phyloP scores from a whole-genome alignment of 1,140 invertebrate genomes.

The Ptiloglossa arizonensis region DNA sequence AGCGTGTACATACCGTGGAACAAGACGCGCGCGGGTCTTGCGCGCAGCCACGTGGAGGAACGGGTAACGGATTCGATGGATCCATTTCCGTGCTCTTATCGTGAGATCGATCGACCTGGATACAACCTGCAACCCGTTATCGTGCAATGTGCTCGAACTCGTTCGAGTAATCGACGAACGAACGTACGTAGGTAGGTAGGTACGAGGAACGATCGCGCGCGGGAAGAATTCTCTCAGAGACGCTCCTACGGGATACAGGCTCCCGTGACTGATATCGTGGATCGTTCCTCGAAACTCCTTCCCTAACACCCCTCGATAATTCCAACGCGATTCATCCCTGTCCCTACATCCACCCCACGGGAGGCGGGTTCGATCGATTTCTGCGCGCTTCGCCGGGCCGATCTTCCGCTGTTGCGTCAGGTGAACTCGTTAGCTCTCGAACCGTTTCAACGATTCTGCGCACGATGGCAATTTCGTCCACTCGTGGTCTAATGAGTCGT shows the following conservation, averaged over 20 bases:
- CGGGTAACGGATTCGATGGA: constrained; percentile 45
- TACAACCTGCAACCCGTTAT: too few species aligned
- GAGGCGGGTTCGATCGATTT: background rate
- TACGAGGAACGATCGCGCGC: too few species aligned
- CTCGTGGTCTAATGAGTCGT: background rate
- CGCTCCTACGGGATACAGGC: constrained; percentile 23
- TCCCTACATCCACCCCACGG: background rate
- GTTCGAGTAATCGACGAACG: constrained; percentile 30
- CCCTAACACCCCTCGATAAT: background rate
- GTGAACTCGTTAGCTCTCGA: background rate
- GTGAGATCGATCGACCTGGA: constrained; percentile 47
- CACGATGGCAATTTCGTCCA: background rate
- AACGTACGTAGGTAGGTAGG: too few species aligned
- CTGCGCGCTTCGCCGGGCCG: too few species aligned
- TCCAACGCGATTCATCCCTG: background rate
- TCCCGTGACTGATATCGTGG: constrained; percentile 24
- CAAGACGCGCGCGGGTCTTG: constrained; percentile 33
- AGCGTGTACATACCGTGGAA: background rate
- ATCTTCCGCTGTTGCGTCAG: too few species aligned
- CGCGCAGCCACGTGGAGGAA: constrained; percentile 46
- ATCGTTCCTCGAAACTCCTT: constrained; percentile 2
- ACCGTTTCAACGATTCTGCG: constrained; percentile 1
- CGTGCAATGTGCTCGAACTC: constrained; percentile 46
- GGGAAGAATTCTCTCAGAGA: too few species aligned
- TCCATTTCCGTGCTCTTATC: constrained; percentile 34